Evolutionary conservation across 1,140 invertebrate genomes (phyloP), one percentile per base, ranked within the genome.

Genomic region (Papilio glaucus): DNA sequence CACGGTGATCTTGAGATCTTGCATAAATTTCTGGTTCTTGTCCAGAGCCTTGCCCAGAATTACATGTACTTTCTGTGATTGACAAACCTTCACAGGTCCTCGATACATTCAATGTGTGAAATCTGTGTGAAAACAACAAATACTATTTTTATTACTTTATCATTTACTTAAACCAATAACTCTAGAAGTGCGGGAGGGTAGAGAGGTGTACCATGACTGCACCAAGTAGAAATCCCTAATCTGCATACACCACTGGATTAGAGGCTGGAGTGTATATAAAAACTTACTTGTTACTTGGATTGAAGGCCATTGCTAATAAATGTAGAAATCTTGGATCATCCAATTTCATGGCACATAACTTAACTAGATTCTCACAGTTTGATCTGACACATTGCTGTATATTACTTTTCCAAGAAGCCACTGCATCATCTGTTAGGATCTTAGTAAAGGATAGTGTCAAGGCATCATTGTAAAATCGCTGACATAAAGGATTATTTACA

Each of bases 381-480:
- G 97, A 96, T 84, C 98, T 95, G 80, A 99, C 99, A 93, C 97
- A 99, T 90, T 96, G 96, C 92, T 99, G 98, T 85, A 99, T 99
- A 91, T 99, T 99, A 85, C 96, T 95, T 93, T 99, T 99, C 98
- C 98, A 99, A 85, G 98, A 98, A 85, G 97, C 98, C 39, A 99
- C 98, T 61, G 98, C 98, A 90, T 99, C 98, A 94, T 99, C 98
- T n/a, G 98, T 99, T 81, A 99, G 94, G 87, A 99, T 98, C 94
- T 99, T 99, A 15, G 97, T 98, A 93, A 99, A 99, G 60, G 98
- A 99, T 77, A 98, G 96, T 75, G 97, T 98, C 60, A 99, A 94
- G 18, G 98, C 98, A 91, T 99, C 98, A 81, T 97, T 96, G 94
- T 98, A 99, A 95, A 99, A 99, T 81, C 98, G 95, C 88, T 99